phyloP scores from a whole-genome alignment of 2,113 vertebrate genomes.

The Choloepus hoffmanni region DNA sequence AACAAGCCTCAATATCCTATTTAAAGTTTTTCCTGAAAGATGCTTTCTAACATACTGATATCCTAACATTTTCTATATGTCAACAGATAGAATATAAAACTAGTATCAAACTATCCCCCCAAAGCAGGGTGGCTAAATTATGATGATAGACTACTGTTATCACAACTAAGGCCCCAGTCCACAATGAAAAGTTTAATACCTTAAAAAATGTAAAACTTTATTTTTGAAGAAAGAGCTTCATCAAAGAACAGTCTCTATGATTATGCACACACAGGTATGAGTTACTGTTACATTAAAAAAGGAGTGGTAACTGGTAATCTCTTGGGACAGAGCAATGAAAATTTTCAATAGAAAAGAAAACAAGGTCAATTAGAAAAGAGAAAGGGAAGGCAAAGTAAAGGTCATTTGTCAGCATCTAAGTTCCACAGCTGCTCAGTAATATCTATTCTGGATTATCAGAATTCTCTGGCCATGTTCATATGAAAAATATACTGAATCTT shows the following conservation, averaged over 20 bases:
- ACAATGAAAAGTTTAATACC: not conserved
- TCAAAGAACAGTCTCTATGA: not conserved
- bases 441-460: not conserved
- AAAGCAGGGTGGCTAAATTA: not conserved
- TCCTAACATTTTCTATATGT: not conserved
- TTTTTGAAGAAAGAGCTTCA: not conserved
- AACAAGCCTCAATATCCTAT: not conserved
- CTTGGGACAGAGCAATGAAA: not conserved
- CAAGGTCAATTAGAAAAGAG: not conserved
- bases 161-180: not conserved
- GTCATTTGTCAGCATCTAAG: not conserved
- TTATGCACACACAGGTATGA: not conserved
- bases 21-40: conserved; percentile 10
- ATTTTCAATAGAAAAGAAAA: not conserved
- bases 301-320: not conserved
- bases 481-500: not conserved
- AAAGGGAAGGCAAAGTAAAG: not conserved
- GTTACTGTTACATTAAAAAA: not conserved
- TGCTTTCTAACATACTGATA: not conserved
- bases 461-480: not conserved
- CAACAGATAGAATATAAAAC: not conserved
- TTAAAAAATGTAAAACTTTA: not conserved
- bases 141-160: not conserved
- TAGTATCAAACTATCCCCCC: not conserved
- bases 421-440: not conserved